These are phyloP conservation scores for Drosophila leontia DNA, from an alignment of 1,140 invertebrate species.

Conservation along the genomic window DNA sequence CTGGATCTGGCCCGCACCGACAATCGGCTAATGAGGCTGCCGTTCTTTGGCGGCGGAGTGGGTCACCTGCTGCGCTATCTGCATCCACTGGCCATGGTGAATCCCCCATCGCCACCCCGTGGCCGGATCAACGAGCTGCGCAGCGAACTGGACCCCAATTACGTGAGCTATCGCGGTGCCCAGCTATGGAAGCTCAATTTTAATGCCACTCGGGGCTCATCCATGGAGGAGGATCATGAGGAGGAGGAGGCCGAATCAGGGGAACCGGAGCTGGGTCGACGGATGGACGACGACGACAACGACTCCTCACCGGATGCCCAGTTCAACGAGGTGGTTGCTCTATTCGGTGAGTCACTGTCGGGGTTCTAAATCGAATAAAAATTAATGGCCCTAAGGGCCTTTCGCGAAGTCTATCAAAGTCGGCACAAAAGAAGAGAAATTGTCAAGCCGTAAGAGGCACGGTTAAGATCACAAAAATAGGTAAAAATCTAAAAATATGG, in stretches of 20 bases:
- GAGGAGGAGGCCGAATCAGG: constrained; percentile 1
- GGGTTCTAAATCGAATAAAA: constrained; percentile 18
- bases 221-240: constrained; percentile 12
- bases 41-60: constrained; percentile 75
- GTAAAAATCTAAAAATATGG: too few species aligned
- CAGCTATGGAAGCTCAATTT: constrained; percentile 81
- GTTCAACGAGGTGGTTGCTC: constrained; percentile 66
- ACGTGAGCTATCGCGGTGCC: constrained; percentile 72
- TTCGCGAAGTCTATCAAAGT: constrained; percentile 6
- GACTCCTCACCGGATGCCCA: constrained; percentile 52
- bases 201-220: constrained; percentile 50
- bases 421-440: constrained; percentile 33
- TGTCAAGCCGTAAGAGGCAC: constrained; percentile 17
- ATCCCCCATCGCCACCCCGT: constrained; percentile 14
- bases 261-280: constrained; percentile 1
- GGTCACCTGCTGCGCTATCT: constrained; percentile 69
- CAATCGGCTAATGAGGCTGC: constrained; percentile 29
- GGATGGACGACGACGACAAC: background rate
- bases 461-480: background rate
- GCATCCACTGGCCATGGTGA: constrained; percentile 46
- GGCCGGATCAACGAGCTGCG: constrained; percentile 67
- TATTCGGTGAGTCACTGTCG: constrained; percentile 66
- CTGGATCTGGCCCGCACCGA: constrained; percentile 31
- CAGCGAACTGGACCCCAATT: constrained; percentile 71
- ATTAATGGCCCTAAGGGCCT: constrained; percentile 17